A percentile compares a stretch with the other conserved stretches of the same genome.
Conservation (phyloP, 2,797 vertebrate genomes). For the Falco naumanni region DNA sequence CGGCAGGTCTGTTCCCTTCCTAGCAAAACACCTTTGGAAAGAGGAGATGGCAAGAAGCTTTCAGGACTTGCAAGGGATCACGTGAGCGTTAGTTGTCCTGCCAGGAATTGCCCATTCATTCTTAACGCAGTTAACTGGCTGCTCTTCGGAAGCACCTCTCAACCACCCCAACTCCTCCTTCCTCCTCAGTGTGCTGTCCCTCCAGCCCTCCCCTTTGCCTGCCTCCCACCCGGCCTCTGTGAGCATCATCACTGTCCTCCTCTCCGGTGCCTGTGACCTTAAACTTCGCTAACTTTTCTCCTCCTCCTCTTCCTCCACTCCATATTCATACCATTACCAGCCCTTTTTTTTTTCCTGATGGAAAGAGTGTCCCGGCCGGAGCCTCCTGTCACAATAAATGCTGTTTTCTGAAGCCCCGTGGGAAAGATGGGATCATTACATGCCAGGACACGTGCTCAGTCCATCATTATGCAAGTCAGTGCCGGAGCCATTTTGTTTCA, state of each 20-base stretch:
- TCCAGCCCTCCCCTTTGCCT: not conserved
- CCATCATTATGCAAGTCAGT: constrained; percentile 64
- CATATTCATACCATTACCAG: not conserved
- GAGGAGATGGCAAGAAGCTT: not conserved
- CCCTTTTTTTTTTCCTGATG: not conserved
- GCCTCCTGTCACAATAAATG: not conserved
- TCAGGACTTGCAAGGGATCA: not conserved
- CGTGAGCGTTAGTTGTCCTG: not conserved
- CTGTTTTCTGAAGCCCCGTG: constrained; percentile 1
- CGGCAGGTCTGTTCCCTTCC: not conserved
- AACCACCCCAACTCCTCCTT: not conserved
- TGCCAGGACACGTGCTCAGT: not conserved
- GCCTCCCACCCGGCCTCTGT: not conserved
- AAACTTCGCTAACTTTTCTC: not conserved
- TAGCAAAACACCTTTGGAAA: not conserved
- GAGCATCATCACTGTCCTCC: not conserved
- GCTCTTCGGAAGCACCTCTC: not conserved
- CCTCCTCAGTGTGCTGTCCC: not conserved
- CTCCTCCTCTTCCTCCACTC: not conserved
- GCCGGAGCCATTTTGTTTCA: constrained; percentile 66
- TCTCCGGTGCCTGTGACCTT: not conserved
- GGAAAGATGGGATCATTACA: constrained; percentile 56
- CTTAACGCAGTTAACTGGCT: not conserved
- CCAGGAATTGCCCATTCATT: not conserved
- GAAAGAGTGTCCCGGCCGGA: not conserved